Percentiles rank a stretch among this genome's conserved stretches.
These are phyloP conservation scores for Bacillus rossius DNA, from an alignment of 1,140 invertebrate species.

Conservation along the genomic window DNA sequence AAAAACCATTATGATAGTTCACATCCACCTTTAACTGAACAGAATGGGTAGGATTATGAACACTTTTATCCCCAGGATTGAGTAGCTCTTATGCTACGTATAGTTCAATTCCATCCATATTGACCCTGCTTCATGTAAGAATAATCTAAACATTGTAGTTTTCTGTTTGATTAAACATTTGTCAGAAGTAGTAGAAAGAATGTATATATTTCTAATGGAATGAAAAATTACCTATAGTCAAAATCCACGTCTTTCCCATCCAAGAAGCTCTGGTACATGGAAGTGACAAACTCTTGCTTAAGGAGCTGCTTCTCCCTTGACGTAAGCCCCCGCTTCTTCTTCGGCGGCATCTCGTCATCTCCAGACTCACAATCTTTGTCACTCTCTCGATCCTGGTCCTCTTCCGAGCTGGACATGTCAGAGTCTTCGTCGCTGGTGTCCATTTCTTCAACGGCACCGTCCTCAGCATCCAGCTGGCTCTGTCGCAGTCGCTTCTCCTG, in stretches of 20 bases:
- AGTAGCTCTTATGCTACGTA: too few relatives aligned
- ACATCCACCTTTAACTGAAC: too few relatives aligned
- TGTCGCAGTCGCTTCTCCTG: conserved; percentile 55
- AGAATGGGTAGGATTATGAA: too few relatives aligned
- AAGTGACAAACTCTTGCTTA: conserved; percentile 74
- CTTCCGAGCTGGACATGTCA: conserved; percentile 20
- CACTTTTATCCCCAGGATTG: too few relatives aligned
- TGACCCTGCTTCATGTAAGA: too few relatives aligned
- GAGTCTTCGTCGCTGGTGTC: conserved; percentile 45
- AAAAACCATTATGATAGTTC: too few relatives aligned
- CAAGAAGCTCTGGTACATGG: conserved; percentile 85
- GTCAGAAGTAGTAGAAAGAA: too few relatives aligned
- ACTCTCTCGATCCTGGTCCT: conserved; percentile 41
- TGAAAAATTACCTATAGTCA: conserved; percentile 78
- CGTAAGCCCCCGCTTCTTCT: conserved; percentile 18
- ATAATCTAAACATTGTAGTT: too few relatives aligned
- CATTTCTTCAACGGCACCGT: conserved; percentile 45
- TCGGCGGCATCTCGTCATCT: conserved; percentile 1
- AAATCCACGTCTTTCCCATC: conserved; percentile 76
- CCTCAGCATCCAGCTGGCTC: conserved; percentile 55
- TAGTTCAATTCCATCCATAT: too few relatives aligned
- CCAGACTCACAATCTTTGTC: conserved; percentile 18
- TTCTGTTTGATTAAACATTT: too few relatives aligned
- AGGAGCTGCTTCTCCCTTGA: conserved; percentile 51
- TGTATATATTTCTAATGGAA: too few relatives aligned